Evolutionary conservation across 2,888 invertebrate species (phyloP).

Genomic region (Philhelius pedissequus): DNA sequence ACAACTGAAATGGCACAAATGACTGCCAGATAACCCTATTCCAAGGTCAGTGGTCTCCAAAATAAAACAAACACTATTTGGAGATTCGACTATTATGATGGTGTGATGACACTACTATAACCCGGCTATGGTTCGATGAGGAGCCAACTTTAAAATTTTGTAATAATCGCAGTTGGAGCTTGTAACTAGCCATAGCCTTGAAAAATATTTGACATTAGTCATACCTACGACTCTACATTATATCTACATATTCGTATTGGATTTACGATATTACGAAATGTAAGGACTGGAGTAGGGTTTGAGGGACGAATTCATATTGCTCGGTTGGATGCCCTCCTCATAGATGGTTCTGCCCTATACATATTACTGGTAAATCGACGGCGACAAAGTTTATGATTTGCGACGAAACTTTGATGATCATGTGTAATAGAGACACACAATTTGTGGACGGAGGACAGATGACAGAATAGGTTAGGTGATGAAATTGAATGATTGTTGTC

Average conservation of each 20-base stretch:
- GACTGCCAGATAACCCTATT: constrained; percentile 24
- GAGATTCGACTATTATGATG: too few relatives aligned
- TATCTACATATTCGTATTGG: too few relatives aligned
- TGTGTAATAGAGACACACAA: constrained; percentile 48
- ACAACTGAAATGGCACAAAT: constrained; percentile 39
- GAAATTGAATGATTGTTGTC: constrained; percentile 20
- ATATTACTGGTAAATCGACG: constrained; percentile 49
- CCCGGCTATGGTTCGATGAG: constrained; percentile 45
- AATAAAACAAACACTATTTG: background rate
- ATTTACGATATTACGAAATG: constrained; percentile 13
- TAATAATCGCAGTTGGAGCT: background rate
- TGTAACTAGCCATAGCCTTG: constrained; percentile 59
- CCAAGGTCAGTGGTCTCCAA: constrained; percentile 63
- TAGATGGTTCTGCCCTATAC: background rate
- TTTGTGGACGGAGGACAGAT: constrained; percentile 1
- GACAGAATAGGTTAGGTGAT: constrained; percentile 47
- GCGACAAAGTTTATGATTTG: constrained; percentile 65
- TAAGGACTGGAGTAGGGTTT: constrained; percentile 9
- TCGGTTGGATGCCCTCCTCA: constrained; percentile 37
- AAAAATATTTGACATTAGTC: constrained; percentile 13
- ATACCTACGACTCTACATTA: too few relatives aligned
- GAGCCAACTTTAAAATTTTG: constrained; percentile 18
- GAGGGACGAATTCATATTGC: constrained; percentile 1
- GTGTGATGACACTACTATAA: constrained; percentile 39
- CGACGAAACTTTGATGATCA: constrained; percentile 59